These are phyloP conservation scores for Onychomys arenicola DNA, from an alignment of 2,797 vertebrate species.

Conservation along the genomic window DNA sequence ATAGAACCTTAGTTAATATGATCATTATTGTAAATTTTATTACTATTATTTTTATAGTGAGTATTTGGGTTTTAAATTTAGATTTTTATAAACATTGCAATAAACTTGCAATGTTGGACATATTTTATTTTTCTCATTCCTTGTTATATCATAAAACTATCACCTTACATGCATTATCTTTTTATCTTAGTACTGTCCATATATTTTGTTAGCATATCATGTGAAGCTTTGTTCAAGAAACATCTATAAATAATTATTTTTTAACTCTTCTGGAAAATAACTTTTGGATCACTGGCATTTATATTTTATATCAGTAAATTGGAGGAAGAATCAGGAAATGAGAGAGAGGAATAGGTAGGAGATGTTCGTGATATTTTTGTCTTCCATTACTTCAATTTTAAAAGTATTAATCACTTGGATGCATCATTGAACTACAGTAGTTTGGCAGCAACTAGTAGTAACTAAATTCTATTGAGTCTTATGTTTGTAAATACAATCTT, in stretches of 20 bases:
- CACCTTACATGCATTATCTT: background rate
- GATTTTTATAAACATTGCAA: background rate
- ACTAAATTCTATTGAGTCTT: slow-evolving; percentile 2
- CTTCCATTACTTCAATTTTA: background rate
- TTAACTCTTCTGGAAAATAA: slow-evolving; percentile 13
- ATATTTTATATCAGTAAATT: background rate
- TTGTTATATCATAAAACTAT: background rate
- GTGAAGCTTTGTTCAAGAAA: background rate
- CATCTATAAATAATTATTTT: background rate
- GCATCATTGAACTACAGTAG: background rate
- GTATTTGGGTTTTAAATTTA: background rate
- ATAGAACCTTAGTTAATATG: background rate
- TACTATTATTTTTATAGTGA: background rate
- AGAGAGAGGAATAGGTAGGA: background rate
- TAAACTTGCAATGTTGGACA: background rate
- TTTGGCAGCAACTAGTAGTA: background rate
- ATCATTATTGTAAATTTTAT: background rate
- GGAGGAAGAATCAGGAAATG: background rate
- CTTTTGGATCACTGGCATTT: background rate
- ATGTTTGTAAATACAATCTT: background rate
- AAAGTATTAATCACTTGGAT: background rate
- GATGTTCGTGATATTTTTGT: background rate
- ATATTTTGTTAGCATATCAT: slow-evolving; percentile 2
- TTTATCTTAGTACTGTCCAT: background rate
- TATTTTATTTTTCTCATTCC: background rate